Conservation (phyloP, 2,888 invertebrate genomes). For the Chymomyza caudatula region DNA sequence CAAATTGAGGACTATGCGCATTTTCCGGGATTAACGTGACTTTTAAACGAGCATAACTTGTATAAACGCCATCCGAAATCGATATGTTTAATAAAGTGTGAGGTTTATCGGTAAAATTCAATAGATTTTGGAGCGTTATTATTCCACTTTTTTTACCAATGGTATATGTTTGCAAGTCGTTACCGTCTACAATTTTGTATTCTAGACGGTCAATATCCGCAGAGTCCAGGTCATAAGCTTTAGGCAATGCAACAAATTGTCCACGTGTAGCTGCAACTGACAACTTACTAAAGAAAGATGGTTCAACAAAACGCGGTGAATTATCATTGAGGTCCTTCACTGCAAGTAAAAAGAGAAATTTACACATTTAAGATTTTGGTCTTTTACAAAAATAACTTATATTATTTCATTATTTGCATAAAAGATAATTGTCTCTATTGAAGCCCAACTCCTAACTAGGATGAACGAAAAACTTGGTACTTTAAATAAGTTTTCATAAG, state of each 20-base stretch:
- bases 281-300: slow-evolving; percentile 87
- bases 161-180: slow-evolving; percentile 86
- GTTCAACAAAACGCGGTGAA: slow-evolving; percentile 90
- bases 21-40: slow-evolving; percentile 89
- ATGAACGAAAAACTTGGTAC: too few species aligned
- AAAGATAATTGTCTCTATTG: too few species aligned
- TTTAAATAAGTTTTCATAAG: too few species aligned
- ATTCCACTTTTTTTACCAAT: slow-evolving; percentile 82
- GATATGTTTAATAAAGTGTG: slow-evolving; percentile 91
- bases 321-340: slow-evolving; percentile 95
- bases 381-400: too few species aligned
- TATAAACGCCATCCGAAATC: slow-evolving; percentile 96
- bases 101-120: slow-evolving; percentile 83
- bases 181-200: slow-evolving; percentile 91
- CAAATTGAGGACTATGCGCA: slow-evolving; percentile 87
- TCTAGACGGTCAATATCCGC: slow-evolving; percentile 86
- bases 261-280: slow-evolving; percentile 90
- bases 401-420: too few species aligned
- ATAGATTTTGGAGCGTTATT: slow-evolving; percentile 86
- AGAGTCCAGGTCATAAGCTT: slow-evolving; percentile 92
- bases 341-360: slow-evolving; percentile 62
- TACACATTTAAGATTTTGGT: too few species aligned
- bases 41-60: slow-evolving; percentile 90
- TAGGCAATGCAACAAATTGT: slow-evolving; percentile 91
- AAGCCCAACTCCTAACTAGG: too few species aligned